Evolutionary conservation across 2,888 invertebrate genomes (phyloP), one percentile per base, ranked within the genome.

Genomic region (Drosophila robusta): DNA sequence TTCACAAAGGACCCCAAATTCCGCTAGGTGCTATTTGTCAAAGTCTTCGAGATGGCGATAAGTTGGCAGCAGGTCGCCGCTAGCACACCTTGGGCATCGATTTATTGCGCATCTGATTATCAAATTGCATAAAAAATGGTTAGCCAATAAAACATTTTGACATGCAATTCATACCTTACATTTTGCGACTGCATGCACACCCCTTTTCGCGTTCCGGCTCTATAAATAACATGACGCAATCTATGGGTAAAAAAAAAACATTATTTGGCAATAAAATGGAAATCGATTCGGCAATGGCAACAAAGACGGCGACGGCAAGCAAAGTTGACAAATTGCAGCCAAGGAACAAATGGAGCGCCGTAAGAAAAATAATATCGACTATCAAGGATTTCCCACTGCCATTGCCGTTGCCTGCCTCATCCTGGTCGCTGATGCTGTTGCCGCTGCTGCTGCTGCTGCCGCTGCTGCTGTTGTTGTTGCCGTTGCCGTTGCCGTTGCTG

Each of bases 221-320:
- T 71, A 90, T 90, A 90, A 90, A 90, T 90, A 89, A 90, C 87
- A 81, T 85, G 90, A 87, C 90, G 89, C 90, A 90, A 89, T 89
- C 90, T 88, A 75, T 60, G 83, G 80, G 56, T 38, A n/a, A 36
- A 26, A 42, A 42, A 83, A 74, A 86, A 89, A 75, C 85, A 90
- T 90, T 89, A 90, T 90, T 90, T 90, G 90, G 90, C 89, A 90
- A 90, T 88, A 86, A 89, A 87, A 87, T 84, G 75, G 84, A 78
- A 83, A 89, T 89, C 89, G 80, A 87, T 85, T 85, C 73, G 69
- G 58, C 75, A 70, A 60, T 32, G 61, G 46, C 51, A 60, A 62
- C 16, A 14, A 36, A 29, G 29, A 51, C 9, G 44, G 57, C 57
- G 36, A 38, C 32, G 54, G 50, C 76, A 68, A 83, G 70, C 78